Conservation (phyloP, 2,888 invertebrate genomes). For the Xanthia icteritia region DNA sequence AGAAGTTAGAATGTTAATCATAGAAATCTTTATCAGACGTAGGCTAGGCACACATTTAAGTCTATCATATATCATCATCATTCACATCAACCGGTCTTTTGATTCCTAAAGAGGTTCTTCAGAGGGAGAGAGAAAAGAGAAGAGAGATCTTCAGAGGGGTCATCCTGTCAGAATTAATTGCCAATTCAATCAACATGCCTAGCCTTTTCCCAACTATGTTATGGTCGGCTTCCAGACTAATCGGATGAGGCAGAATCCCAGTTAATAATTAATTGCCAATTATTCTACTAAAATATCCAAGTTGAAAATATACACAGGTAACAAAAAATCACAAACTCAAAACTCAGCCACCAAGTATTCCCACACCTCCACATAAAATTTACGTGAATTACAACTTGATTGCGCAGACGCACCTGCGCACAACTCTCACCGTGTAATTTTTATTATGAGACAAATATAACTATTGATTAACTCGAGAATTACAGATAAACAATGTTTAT, state of each 20-base stretch:
- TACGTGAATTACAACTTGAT: slow-evolving; percentile 1
- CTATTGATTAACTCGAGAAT: slow-evolving; percentile 42
- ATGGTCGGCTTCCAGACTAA: no score
- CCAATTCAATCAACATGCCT: no score
- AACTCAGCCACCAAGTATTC: background rate
- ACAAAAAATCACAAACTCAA: background rate
- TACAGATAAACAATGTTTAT: slow-evolving; percentile 46
- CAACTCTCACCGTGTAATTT: slow-evolving; percentile 55
- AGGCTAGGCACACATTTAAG: background rate
- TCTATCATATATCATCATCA: no score
- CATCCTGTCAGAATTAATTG: no score
- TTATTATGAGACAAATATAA: slow-evolving; percentile 38
- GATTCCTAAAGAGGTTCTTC: background rate
- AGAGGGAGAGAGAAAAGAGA: no score
- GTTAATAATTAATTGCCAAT: no score
- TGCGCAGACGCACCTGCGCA: slow-evolving; percentile 50
- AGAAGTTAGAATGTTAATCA: background rate
- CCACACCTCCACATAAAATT: background rate
- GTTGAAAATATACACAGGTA: background rate
- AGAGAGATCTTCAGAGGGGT: background rate
- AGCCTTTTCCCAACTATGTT: no score
- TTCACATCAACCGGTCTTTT: background rate
- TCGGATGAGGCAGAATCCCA: no score
- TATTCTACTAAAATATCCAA: background rate
- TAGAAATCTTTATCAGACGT: background rate